Base-by-base conservation (phyloP, 1,140 invertebrate species). In the Drosophila subpulchrella region DNA sequence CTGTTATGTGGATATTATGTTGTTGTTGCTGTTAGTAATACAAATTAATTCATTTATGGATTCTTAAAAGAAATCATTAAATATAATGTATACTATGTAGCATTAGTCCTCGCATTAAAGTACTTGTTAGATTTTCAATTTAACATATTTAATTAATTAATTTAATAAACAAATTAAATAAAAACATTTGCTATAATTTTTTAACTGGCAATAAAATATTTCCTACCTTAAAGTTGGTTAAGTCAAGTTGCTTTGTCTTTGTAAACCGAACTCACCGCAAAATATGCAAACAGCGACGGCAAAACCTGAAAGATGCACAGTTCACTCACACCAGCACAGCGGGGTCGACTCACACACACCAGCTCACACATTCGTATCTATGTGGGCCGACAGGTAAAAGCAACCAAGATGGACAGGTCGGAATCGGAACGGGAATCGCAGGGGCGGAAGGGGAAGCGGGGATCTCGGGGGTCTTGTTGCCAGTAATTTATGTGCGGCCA, bases 401-500 rank as follows among this genome's bases (percentile, higher is more conserved):
- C 50, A 80, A 67, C 48, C 63, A 75, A 62, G 80, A 58, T 65
- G 53, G 63, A 63, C 75, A 77, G 73, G 75, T 55, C 30, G 54
- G 53, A 81, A 32, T 32, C 12, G 46, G 3, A 47, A 20, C 20
- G 20, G 20, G 20, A 20, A 20, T 20, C 20, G 20, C 20, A 1
- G 20, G 20, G 32, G 1, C 2, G 74, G 41, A 36, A 39, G 8
- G 15, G 50, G 4, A n/a, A 27, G 20, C n/a, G 24, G 53, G 24
- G 17, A 46, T 10, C 32, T 34, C 32, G 50, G 44, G 54, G 53
- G 60, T 63, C 78, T 65, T 34, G 59, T 62, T 77, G 53, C 39
- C 55, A 73, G 72, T 89, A 89, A 89, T 88, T 89, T 89, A 89
- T 88, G 83, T 77, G 74, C 81, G 83, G 82, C 82, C 82, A 86